phyloP scores from a whole-genome alignment of 2,797 vertebrate genomes.

The Discoglossus pictus region DNA sequence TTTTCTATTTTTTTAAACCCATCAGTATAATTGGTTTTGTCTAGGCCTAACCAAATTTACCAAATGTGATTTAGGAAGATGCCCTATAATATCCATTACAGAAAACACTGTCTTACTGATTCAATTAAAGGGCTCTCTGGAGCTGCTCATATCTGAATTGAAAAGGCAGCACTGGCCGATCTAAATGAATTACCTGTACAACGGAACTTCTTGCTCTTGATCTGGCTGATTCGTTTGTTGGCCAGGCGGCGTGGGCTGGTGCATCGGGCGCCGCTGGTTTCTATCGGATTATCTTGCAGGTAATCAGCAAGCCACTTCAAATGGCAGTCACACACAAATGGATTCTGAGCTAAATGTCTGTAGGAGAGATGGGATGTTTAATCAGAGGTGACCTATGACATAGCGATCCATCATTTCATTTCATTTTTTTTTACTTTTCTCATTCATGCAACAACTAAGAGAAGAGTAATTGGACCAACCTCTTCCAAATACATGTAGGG shows the following conservation, averaged over 20 bases:
- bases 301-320: constrained; percentile 99
- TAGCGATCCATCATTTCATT: constrained; percentile 40
- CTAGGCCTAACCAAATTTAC: constrained; percentile 72
- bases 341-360: constrained; percentile 98
- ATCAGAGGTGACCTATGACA: constrained; percentile 60
- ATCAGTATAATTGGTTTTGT: constrained; percentile 73
- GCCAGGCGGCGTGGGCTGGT: constrained; percentile 92
- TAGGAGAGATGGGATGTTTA: constrained; percentile 61
- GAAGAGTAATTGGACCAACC: constrained; percentile 56
- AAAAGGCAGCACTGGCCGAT: constrained; percentile 59
- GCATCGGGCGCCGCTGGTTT: constrained; percentile 98
- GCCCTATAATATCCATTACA: constrained; percentile 71
- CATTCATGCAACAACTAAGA: constrained; percentile 27
- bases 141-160: constrained; percentile 60
- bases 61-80: constrained; percentile 75
- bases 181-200: constrained; percentile 91
- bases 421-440: not conserved
- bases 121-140: constrained; percentile 71
- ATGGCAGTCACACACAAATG: constrained; percentile 99
- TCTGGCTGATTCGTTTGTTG: constrained; percentile 98
- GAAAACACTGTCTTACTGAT: constrained; percentile 69
- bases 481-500: constrained; percentile 52
- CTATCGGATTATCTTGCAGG: constrained; percentile 97
- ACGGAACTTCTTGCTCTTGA: constrained; percentile 99
- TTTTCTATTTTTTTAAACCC: constrained; percentile 58